Percentiles rank a stretch among this genome's conserved stretches.
Evolutionary conservation across 2,888 invertebrate genomes (phyloP).

Genomic region (Eristalis arbustorum): DNA sequence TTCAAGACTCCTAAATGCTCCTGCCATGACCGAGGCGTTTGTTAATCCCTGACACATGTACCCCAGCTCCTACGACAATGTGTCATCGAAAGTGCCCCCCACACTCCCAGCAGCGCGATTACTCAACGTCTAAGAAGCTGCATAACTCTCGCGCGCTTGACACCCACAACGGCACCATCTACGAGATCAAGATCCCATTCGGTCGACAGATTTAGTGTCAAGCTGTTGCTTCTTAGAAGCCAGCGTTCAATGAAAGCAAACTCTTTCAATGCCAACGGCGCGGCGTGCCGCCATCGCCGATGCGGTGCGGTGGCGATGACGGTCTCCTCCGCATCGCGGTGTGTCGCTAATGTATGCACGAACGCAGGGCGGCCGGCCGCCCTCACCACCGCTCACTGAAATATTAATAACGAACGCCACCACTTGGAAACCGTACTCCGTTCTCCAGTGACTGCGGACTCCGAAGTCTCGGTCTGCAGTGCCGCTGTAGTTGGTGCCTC

Average conservation of each 20-base stretch:
- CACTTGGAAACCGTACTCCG: conserved; percentile 25
- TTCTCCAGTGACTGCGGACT: not conserved
- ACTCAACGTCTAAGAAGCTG: conserved; percentile 3
- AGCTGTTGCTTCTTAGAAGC: conserved; percentile 26
- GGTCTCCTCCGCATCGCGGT: not conserved
- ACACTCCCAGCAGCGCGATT: not conserved
- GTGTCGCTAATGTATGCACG: conserved; percentile 29
- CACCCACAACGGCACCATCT: conserved; percentile 14
- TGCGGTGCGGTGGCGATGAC: not conserved
- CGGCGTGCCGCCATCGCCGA: not conserved
- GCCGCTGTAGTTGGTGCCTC: not conserved
- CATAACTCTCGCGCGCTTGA: not conserved
- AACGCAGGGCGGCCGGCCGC: not conserved
- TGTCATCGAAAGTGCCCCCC: conserved; percentile 9
- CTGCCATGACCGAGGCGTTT: not conserved
- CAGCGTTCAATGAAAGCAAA: conserved; percentile 29
- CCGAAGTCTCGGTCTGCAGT: too few species aligned
- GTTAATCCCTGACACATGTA: not conserved
- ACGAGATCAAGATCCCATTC: conserved; percentile 26
- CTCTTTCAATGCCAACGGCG: conserved; percentile 56
- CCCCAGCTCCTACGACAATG: not conserved
- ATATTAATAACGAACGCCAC: conserved; percentile 45
- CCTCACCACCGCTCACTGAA: conserved; percentile 4
- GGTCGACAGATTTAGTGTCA: conserved; percentile 43
- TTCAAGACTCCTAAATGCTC: not conserved